Conservation (phyloP, 2,113 vertebrate species). For the Podarcis muralis region DNA sequence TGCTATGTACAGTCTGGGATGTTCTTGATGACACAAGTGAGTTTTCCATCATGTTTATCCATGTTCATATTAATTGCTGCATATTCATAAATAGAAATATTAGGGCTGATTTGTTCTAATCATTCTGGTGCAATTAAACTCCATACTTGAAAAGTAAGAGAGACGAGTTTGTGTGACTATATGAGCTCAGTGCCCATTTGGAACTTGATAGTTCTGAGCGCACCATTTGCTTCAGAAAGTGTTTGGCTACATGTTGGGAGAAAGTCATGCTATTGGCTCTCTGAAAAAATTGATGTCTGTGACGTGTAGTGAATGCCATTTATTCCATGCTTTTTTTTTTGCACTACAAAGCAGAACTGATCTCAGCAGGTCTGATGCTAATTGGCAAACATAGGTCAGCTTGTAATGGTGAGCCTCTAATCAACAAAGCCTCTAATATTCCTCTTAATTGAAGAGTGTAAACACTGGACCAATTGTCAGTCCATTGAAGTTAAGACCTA, state of each 20-base stretch:
- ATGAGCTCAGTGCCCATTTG: background rate
- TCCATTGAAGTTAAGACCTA: background rate
- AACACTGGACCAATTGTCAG: conserved; percentile 7
- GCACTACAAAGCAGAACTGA: background rate
- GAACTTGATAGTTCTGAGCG: background rate
- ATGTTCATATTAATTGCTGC: background rate
- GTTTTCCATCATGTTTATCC: background rate
- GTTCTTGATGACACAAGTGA: background rate
- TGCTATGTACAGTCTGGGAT: background rate
- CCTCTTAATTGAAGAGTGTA: conserved; percentile 5
- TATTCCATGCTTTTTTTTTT: background rate
- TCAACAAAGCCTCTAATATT: conserved; percentile 12
- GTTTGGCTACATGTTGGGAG: conserved; percentile 11
- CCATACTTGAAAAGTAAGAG: background rate
- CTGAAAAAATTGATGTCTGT: conserved; percentile 22
- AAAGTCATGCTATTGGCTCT: conserved; percentile 28
- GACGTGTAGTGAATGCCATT: background rate
- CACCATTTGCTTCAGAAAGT: conserved; percentile 8
- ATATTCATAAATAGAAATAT: background rate
- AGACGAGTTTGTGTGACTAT: background rate
- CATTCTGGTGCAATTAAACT: background rate
- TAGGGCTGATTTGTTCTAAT: background rate
- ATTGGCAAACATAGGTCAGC: conserved; percentile 13
- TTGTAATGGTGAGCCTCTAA: background rate
- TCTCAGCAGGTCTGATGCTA: conserved; percentile 2